Conservation (phyloP, 2,888 invertebrate genomes). For the Carpatolechia fugitivella region DNA sequence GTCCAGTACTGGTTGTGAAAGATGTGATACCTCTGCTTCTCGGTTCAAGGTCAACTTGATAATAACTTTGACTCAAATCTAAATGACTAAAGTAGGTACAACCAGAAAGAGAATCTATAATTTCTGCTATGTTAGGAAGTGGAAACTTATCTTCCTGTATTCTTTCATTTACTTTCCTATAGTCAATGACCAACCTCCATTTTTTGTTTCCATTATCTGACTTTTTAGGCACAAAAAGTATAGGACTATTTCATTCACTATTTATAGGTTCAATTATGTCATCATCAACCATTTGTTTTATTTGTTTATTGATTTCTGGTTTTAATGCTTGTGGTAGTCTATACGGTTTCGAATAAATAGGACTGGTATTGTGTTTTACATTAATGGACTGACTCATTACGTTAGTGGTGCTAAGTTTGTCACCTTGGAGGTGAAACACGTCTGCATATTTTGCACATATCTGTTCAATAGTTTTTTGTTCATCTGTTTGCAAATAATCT, state of each 20-base stretch:
- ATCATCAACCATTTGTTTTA: conserved; percentile 14
- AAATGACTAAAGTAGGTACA: conserved; percentile 12
- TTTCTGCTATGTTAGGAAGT: conserved; percentile 14
- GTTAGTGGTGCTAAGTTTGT: conserved; percentile 14
- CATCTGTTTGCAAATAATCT: conserved; percentile 15
- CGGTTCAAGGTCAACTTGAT: neutral
- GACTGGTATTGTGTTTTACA: conserved; percentile 15
- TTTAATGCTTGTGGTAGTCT: conserved; percentile 14
- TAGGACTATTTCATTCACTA: conserved; percentile 16
- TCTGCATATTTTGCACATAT: conserved; percentile 18
- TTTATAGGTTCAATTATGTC: conserved; percentile 13
- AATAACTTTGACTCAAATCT: conserved; percentile 11
- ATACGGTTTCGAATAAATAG: conserved; percentile 18
- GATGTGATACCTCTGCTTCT: too few species aligned
- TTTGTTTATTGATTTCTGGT: conserved; percentile 16
- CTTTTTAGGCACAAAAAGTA: conserved; percentile 17
- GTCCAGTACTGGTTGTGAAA: too few species aligned
- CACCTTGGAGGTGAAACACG: conserved; percentile 17
- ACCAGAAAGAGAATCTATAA: conserved; percentile 11
- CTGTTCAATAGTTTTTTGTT: conserved; percentile 11
- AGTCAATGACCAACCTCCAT: conserved; percentile 19
- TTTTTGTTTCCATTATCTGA: conserved; percentile 8
- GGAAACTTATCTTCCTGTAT: conserved; percentile 15
- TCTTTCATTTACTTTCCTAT: conserved; percentile 9
- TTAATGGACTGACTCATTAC: conserved; percentile 13